A percentile compares a stretch with the other conserved stretches of the same genome.
These are phyloP conservation scores for Cancer borealis DNA, from an alignment of 2,888 invertebrate genomes.

Conservation along the genomic window DNA sequence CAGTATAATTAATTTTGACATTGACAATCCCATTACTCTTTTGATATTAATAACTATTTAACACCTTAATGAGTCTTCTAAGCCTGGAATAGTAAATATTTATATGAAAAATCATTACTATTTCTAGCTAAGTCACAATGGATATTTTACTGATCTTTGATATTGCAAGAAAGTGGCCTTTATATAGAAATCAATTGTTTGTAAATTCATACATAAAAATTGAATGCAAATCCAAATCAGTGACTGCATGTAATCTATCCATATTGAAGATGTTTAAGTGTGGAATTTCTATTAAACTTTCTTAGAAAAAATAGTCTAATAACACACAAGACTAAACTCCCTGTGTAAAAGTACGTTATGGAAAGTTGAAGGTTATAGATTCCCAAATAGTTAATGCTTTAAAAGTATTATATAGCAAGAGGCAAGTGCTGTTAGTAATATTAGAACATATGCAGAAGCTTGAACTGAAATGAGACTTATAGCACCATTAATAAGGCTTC, in stretches of 20 bases:
- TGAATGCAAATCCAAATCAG: background rate
- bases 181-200: background rate
- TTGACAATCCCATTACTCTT: background rate
- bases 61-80: background rate
- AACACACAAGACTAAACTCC: background rate
- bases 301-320: background rate
- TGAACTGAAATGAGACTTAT: slow-evolving; percentile 53
- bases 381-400: slow-evolving; percentile 24
- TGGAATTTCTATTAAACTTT: background rate
- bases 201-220: background rate
- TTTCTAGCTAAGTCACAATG: background rate
- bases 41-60: background rate
- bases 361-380: background rate
- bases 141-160: background rate
- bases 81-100: background rate
- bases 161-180: background rate
- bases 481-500: slow-evolving; percentile 68
- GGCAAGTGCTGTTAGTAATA: slow-evolving; percentile 59
- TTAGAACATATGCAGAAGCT: slow-evolving; percentile 47
- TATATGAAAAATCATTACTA: background rate
- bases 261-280: background rate
- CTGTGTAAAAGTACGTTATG: background rate
- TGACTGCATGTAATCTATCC: background rate
- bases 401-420: slow-evolving; percentile 15
- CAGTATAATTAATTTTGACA: background rate